Evolutionary conservation across 2,113 vertebrate genomes (phyloP), one percentile per base, ranked within the genome.

Genomic region (Anoplopoma fimbria): DNA sequence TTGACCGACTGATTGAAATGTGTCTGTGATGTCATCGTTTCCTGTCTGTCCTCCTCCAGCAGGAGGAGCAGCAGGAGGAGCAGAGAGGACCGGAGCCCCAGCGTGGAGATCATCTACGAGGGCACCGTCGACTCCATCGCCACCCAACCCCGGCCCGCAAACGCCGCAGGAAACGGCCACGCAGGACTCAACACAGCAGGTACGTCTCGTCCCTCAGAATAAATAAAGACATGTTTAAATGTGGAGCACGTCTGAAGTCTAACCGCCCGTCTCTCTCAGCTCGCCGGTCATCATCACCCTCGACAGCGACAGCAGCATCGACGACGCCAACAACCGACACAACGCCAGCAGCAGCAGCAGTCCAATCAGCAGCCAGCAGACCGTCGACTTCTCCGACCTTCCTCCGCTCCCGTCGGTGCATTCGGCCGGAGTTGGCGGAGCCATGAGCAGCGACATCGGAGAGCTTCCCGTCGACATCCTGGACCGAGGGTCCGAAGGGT

Each of bases 31-130:
- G 47, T 55, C 51, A 9, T 55, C 25, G 7, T 42, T n/a, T 61
- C 7, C 36, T 47, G 31, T 73, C 23, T 21, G 0, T 40, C 19
- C 8, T 73, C 42, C 57, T n/a, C n/a, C n/a, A 12, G 53, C 47
- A 82, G 74, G 55, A 77, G 69, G 68, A 17, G 67, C 61, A 12
- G 53, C 47, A 82, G 74, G 55, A 77, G 69, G 68, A 17, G 67
- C 61, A 60, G 88, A 49, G 84, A 65, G 0, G 79, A 89, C 23
- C 89, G 93, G 1, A 93, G 92, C n/a, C 89, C 91, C 63, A 94
- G 93, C 27, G 93, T 94, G 79, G 93, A 94, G 88, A 94, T 94
- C 58, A 68, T 94, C 80, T 94, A 91, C 3, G 93, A 94, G 61
- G 91, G 92, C 5, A 84, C 82, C 9, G 3, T 84, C 29, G 0